Percentiles rank a stretch among this genome's conserved stretches.
Evolutionary conservation across 2,888 invertebrate species (phyloP).

Genomic region (Leucophenga montana): DNA sequence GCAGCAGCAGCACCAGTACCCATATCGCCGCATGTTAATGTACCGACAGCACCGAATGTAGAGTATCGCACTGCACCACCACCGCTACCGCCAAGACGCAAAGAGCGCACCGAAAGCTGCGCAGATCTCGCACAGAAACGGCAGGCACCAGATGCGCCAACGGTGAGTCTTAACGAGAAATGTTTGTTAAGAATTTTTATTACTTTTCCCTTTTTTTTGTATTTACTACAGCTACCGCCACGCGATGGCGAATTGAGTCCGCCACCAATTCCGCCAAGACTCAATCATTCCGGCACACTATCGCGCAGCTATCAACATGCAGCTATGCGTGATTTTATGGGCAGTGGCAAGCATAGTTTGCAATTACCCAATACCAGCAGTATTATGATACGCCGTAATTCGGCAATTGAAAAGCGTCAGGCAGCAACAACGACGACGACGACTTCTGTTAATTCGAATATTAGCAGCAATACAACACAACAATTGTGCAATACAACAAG

Average conservation of each 20-base stretch:
- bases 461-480: constrained; percentile 24
- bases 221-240: constrained; percentile 77
- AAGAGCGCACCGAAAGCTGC: constrained; percentile 69
- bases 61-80: constrained; percentile 70
- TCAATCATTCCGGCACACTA: constrained; percentile 57
- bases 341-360: constrained; percentile 71
- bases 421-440: constrained; percentile 44
- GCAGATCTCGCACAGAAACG: constrained; percentile 73
- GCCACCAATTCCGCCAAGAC: constrained; percentile 79
- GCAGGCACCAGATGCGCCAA: constrained; percentile 81
- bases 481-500: background rate
- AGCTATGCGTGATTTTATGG: constrained; percentile 56
- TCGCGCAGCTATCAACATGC: constrained; percentile 55
- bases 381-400: constrained; percentile 76
- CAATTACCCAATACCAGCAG: constrained; percentile 76
- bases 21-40: constrained; percentile 73
- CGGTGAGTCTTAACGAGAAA: constrained; percentile 53
- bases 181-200: background rate
- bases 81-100: constrained; percentile 70
- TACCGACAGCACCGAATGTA: constrained; percentile 65
- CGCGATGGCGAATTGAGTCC: constrained; percentile 80
- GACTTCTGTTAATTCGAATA: constrained; percentile 25
- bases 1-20: constrained; percentile 60
- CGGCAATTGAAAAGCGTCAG: constrained; percentile 72
- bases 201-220: background rate